These are phyloP conservation scores for Tetrapedia diversipes DNA, from an alignment of 2,888 invertebrate genomes.

Conservation along the genomic window DNA sequence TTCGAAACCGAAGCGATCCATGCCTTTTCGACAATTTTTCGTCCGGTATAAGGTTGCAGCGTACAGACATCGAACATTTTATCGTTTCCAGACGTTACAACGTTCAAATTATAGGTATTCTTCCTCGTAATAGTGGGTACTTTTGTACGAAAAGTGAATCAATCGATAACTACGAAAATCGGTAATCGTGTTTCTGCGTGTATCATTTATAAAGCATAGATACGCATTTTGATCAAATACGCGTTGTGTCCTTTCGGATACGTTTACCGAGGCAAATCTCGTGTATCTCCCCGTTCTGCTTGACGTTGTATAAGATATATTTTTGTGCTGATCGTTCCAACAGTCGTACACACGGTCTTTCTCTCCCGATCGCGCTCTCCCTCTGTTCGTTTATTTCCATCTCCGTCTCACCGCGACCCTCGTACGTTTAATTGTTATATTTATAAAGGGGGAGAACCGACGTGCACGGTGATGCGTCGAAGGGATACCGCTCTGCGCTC, in stretches of 20 bases:
- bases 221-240: no score
- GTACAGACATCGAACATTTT: no score
- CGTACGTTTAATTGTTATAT: constrained; percentile 70
- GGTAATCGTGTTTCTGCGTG: no score
- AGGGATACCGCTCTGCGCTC: constrained; percentile 38
- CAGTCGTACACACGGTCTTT: constrained; percentile 34
- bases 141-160: no score
- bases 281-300: constrained; percentile 51
- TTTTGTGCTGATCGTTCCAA: constrained; percentile 49
- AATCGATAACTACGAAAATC: constrained; percentile 1
- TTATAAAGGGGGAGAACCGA: constrained; percentile 61
- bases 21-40: neutral
- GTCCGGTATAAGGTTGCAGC: neutral
- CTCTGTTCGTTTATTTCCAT: neutral
- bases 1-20: neutral
- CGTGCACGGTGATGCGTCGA: constrained; percentile 40
- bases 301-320: constrained; percentile 30
- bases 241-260: constrained; percentile 17
- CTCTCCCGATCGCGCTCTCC: constrained; percentile 5
- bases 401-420: constrained; percentile 45
- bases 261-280: constrained; percentile 30
- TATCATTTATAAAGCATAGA: constrained; percentile 1
- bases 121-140: no score
- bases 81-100: no score
- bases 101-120: neutral